A percentile compares a stretch with the other conserved stretches of the same genome.
Conservation (phyloP, 2,888 invertebrate genomes). For the Petrolisthes cinctipes region DNA sequence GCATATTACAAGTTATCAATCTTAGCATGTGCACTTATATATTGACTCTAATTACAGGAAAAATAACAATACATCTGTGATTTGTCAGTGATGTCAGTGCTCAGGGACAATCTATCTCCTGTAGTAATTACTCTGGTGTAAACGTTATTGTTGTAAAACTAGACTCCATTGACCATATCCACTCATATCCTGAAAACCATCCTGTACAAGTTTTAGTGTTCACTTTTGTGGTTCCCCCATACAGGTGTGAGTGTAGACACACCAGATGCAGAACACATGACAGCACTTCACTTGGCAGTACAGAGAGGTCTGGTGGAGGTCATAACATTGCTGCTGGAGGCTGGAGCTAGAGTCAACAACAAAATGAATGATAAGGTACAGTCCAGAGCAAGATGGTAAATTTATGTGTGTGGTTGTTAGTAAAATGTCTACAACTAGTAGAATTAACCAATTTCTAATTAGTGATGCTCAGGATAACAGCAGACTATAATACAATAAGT, state of each 20-base stretch:
- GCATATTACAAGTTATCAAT: neutral
- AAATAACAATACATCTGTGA: no score
- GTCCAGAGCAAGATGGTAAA: neutral
- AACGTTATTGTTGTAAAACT: no score
- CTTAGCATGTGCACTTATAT: neutral
- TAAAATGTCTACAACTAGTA: neutral
- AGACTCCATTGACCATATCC: no score
- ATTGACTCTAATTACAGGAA: neutral
- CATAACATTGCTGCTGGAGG: conserved; percentile 65
- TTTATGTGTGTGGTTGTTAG: neutral
- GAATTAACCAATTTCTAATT: neutral
- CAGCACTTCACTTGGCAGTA: conserved; percentile 79
- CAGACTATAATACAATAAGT: no score
- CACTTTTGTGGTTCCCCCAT: no score
- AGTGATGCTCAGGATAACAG: no score
- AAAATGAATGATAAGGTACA: conserved; percentile 74
- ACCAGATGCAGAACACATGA: conserved; percentile 77
- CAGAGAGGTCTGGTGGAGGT: conserved; percentile 75
- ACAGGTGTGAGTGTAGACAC: conserved; percentile 77
- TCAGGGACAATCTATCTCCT: no score
- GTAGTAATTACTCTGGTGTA: no score
- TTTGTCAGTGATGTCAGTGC: no score
- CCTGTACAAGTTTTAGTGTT: no score
- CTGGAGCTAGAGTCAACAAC: conserved; percentile 75
- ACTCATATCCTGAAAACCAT: no score